Evolutionary conservation across 1,140 invertebrate genomes (phyloP).

Genomic region (Dysdera silvatica): DNA sequence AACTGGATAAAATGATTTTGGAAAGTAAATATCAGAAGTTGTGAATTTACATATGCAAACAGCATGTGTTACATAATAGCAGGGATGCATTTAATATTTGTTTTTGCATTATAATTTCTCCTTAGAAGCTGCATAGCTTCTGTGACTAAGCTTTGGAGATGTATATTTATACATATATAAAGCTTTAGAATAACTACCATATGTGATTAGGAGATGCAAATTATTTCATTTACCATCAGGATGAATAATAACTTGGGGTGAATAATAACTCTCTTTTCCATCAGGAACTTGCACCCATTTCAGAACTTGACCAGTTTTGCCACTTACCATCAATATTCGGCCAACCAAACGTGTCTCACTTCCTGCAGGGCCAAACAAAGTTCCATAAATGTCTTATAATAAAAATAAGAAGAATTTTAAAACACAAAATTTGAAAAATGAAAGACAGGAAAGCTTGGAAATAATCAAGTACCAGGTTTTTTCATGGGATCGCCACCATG

Average conservation of each 20-base stretch:
- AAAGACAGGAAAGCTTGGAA: constrained; percentile 1
- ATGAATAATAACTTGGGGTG: constrained; percentile 55
- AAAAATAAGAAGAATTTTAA: neutral
- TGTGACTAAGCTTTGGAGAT: neutral
- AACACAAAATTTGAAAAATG: neutral
- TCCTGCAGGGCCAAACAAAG: constrained; percentile 23
- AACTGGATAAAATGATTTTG: no score
- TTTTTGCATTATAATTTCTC: neutral
- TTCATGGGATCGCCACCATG: constrained; percentile 55
- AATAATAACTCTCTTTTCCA: constrained; percentile 60
- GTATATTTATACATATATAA: no score
- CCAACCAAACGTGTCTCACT: constrained; percentile 45
- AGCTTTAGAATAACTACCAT: no score
- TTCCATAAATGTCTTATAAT: neutral
- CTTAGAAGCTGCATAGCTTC: neutral
- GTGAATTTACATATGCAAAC: no score
- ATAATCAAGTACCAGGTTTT: constrained; percentile 40
- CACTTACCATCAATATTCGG: constrained; percentile 61
- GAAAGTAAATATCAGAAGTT: no score
- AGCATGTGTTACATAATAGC: no score
- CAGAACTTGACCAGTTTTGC: constrained; percentile 58
- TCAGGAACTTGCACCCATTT: constrained; percentile 57
- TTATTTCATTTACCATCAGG: constrained; percentile 50
- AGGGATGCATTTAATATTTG: no score
- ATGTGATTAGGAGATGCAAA: no score